These are phyloP conservation scores for Tribolium madens DNA, from an alignment of 1,140 invertebrate genomes.

Conservation along the genomic window DNA sequence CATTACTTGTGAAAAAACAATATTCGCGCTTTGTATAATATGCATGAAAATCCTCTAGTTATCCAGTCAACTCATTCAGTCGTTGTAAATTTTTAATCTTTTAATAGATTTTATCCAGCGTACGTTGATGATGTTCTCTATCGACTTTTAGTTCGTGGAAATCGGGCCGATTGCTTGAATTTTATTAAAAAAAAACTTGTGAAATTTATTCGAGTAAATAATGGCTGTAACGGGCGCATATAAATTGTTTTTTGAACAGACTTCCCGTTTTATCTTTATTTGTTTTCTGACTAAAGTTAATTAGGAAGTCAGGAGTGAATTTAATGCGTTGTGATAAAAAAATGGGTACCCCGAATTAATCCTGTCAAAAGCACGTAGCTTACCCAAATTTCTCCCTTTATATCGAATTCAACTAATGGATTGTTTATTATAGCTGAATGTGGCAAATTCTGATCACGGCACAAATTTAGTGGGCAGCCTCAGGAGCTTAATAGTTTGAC, in stretches of 20 bases:
- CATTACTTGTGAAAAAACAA: too few species aligned
- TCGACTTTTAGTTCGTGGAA: background rate
- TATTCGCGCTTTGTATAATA: background rate
- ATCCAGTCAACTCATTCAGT: background rate
- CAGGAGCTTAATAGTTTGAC: slow-evolving; percentile 1
- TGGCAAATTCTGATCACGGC: background rate
- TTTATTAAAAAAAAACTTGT: background rate
- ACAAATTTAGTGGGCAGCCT: slow-evolving; percentile 6
- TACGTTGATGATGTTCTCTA: background rate
- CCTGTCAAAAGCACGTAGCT: background rate
- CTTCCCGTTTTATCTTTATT: background rate
- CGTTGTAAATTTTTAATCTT: background rate
- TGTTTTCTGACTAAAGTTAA: background rate
- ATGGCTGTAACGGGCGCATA: background rate
- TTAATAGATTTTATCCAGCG: background rate
- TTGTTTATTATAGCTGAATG: slow-evolving; percentile 6
- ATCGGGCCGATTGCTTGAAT: background rate
- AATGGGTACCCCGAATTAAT: background rate
- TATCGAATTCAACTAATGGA: background rate
- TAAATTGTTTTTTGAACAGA: background rate
- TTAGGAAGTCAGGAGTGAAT: background rate
- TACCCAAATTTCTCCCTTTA: background rate
- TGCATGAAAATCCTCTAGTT: background rate
- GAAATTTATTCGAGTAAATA: background rate
- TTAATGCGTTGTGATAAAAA: background rate